These are phyloP conservation scores for Acleris literana DNA, from an alignment of 2,888 invertebrate species.

Conservation along the genomic window DNA sequence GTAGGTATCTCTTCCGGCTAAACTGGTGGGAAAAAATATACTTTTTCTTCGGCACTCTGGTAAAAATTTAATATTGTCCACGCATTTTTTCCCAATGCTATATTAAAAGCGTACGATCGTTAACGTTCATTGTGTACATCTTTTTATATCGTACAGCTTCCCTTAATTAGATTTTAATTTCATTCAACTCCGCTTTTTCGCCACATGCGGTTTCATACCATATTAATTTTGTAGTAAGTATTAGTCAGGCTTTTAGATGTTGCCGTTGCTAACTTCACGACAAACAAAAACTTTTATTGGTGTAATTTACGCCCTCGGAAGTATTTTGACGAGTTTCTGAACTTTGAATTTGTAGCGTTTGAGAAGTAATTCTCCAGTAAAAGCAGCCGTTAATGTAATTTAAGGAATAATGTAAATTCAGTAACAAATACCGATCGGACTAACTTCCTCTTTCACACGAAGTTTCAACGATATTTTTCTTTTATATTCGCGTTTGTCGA, in stretches of 20 bases:
- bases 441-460: too few relatives aligned
- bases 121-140: slow-evolving; percentile 4
- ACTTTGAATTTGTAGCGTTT: too few relatives aligned
- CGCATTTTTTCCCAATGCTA: slow-evolving; percentile 3
- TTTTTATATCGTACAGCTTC: slow-evolving; percentile 21
- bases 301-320: too few relatives aligned
- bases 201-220: slow-evolving; percentile 37
- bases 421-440: too few relatives aligned
- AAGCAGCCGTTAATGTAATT: too few relatives aligned
- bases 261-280: background rate
- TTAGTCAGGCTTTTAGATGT: background rate
- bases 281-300: background rate
- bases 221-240: background rate
- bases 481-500: too few relatives aligned
- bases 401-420: too few relatives aligned
- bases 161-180: slow-evolving; percentile 33
- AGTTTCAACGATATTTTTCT: too few relatives aligned
- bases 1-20: background rate
- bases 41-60: too few relatives aligned
- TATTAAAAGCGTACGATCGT: slow-evolving; percentile 15
- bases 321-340: too few relatives aligned
- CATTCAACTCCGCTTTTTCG: slow-evolving; percentile 17
- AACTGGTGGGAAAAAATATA: background rate
- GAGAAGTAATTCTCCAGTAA: too few relatives aligned
- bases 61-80: slow-evolving; percentile 1